A percentile compares a stretch with the other conserved stretches of the same genome.
Conservation (phyloP, 2,113 vertebrate species). For the Sapajus apella region DNA sequence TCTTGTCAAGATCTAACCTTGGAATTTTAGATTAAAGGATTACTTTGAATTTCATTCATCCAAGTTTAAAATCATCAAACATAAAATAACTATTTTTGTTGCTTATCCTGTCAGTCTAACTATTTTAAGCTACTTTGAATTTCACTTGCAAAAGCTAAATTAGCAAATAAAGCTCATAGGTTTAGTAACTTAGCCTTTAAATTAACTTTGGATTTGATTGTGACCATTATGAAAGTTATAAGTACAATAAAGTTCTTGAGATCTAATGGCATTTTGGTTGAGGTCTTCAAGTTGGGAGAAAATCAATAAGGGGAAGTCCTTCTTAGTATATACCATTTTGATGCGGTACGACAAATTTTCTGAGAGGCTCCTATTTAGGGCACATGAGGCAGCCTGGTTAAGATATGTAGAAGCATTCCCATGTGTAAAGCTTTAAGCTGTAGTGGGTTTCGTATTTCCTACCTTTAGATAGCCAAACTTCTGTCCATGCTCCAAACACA, state of each 20-base stretch:
- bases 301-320: background rate
- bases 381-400: background rate
- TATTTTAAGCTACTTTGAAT: background rate
- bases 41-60: background rate
- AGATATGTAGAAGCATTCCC: background rate
- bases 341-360: background rate
- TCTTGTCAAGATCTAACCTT: background rate
- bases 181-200: background rate
- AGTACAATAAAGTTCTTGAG: background rate
- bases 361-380: background rate
- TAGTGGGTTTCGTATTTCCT: background rate
- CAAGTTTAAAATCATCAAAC: background rate
- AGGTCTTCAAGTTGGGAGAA: background rate
- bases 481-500: background rate
- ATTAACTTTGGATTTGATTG: background rate
- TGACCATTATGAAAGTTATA: background rate
- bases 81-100: background rate
- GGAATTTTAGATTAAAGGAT: background rate
- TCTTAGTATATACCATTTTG: background rate
- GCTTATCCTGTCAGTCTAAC: background rate
- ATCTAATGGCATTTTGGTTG: background rate
- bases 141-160: background rate
- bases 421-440: background rate
- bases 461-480: background rate
- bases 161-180: background rate